phyloP scores from a whole-genome alignment of 2,113 vertebrate species.

The Polypterus senegalus region DNA sequence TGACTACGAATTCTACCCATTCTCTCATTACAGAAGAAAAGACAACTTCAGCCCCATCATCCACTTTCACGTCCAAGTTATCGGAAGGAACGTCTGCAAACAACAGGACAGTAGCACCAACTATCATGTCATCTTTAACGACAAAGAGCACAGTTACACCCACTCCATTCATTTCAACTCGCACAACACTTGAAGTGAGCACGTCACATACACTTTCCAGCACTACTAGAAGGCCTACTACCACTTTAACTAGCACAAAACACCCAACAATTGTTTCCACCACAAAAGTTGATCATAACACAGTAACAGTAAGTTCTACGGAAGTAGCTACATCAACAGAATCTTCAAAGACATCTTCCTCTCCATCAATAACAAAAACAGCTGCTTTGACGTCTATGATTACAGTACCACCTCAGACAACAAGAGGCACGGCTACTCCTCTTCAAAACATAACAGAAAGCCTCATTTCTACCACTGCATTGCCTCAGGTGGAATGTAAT shows the following conservation, averaged over 20 bases:
- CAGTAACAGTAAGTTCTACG: slow-evolving; percentile 33
- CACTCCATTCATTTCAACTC: slow-evolving; percentile 30
- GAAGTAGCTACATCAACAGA: slow-evolving; percentile 34
- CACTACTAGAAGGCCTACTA: slow-evolving; percentile 31
- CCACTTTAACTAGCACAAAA: slow-evolving; percentile 34
- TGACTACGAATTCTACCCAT: slow-evolving; percentile 24
- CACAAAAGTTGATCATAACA: slow-evolving; percentile 42
- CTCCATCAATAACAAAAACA: slow-evolving; percentile 48
- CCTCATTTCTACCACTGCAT: slow-evolving; percentile 52
- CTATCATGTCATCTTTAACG: slow-evolving; percentile 32
- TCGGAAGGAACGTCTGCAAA: slow-evolving; percentile 37
- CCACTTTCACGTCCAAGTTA: slow-evolving; percentile 44
- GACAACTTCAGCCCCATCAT: slow-evolving; percentile 33
- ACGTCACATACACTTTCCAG: slow-evolving; percentile 41
- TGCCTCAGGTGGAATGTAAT: slow-evolving; percentile 67
- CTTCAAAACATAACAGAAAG: slow-evolving; percentile 38
- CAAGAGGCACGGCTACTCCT: slow-evolving; percentile 42
- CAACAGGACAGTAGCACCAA: slow-evolving; percentile 37
- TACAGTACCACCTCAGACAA: slow-evolving; percentile 49
- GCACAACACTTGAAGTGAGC: slow-evolving; percentile 31
- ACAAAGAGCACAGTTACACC: slow-evolving; percentile 34
- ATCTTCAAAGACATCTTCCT: slow-evolving; percentile 33
- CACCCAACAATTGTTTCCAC: slow-evolving; percentile 32
- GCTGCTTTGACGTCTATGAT: slow-evolving; percentile 49
- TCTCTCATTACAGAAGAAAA: slow-evolving; percentile 39